Evolutionary conservation across 2,113 vertebrate species (phyloP), one percentile per base, ranked within the genome.

Genomic region (Hucho hucho): DNA sequence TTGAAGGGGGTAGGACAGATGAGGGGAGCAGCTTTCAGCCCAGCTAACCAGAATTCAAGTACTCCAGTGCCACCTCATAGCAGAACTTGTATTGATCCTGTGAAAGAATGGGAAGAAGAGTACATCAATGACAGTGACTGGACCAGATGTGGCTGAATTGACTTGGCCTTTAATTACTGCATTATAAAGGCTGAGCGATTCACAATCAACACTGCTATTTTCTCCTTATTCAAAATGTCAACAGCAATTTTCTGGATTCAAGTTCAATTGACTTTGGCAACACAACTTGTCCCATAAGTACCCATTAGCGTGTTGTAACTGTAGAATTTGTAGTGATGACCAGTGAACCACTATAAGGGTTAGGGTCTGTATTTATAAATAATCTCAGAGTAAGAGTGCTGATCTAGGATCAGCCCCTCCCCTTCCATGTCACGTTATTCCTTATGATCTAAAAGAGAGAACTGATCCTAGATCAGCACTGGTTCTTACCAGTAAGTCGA

Each of bases 21-120:
- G 61, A 46, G 2, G 37, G 66, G 61, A 59, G 13, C 28, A 20
- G 4, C 49, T 49, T 74, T 67, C 47, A 61, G 70, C 58, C 63
- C n/a, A 46, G 22, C n/a, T 95, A 98, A 87, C 95, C 95, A 64
- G 96, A 95, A 90, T 95, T 98, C 89, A 98, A 95, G 91, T 97
- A 98, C 86, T 99, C 97, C 91, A 98, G 93, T 84, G 97, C 96
- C 64, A 98, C 97, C 90, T 99, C 97, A 5, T 99, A 99, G 89
- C 97, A 99, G 93, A 99, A 99, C 90, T 99, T 98, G 83, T 99
- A 98, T 84, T 99, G 97, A 87, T 99, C 97, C 97, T 98, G 90
- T 72, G 87, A 86, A 84, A 9, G 16, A 79, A 59, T 58, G 20
- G 58, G 5, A 25, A 73, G 53, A 4, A 9, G 24, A 14, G 22